Evolutionary conservation across 2,888 invertebrate genomes (phyloP).

Genomic region (Calliscelio sp.): DNA sequence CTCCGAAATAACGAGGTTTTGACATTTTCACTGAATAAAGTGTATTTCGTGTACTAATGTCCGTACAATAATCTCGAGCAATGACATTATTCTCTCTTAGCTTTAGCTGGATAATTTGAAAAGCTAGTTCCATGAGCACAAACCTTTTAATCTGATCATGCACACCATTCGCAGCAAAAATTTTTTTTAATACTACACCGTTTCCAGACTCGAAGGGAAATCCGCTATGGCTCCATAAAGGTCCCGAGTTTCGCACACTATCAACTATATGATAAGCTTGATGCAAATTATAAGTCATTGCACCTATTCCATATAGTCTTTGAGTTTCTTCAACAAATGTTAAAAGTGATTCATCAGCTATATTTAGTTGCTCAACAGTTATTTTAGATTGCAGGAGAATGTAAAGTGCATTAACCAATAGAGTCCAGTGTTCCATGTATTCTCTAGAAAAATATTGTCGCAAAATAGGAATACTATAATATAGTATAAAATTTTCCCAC

Average conservation of each 20-base stretch:
- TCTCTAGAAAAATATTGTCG: no score
- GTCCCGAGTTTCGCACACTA: not conserved
- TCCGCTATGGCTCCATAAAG: no score
- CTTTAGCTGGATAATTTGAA: not conserved
- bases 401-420: conserved; percentile 22
- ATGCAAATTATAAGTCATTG: conserved; percentile 57
- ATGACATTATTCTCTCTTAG: not conserved
- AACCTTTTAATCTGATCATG: conserved; percentile 23
- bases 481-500: conserved; percentile 49
- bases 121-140: conserved; percentile 25
- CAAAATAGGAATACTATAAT: no score
- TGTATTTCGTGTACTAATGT: conserved; percentile 2
- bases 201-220: no score
- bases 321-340: not conserved
- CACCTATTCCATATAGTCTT: conserved; percentile 32
- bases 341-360: not conserved
- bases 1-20: conserved; percentile 18
- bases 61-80: conserved; percentile 14
- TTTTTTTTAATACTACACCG: not conserved
- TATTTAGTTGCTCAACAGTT: no score
- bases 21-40: not conserved
- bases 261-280: conserved; percentile 36
- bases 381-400: no score
- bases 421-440: not conserved
- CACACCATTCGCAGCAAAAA: conserved; percentile 18